Percentiles rank a stretch among this genome's conserved stretches.
phyloP scores from a whole-genome alignment of 23 tunicate genomes.

The Halocynthia aurantium region DNA sequence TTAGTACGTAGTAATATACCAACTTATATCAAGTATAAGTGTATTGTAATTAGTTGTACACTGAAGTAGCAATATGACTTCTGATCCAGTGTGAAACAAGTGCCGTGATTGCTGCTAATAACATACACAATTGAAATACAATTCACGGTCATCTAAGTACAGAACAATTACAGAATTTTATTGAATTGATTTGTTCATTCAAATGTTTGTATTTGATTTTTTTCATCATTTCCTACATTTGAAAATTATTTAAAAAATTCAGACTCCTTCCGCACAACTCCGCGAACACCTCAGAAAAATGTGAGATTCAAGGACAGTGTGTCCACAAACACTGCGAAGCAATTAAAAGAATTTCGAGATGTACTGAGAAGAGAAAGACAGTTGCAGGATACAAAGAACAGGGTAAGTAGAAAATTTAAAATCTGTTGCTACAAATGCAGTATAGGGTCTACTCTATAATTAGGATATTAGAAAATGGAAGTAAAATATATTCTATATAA shows the following conservation, averaged over 20 bases:
- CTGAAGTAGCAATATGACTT: too few species aligned
- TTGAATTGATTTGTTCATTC: too few species aligned
- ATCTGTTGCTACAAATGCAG: neutral
- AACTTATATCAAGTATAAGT: too few species aligned
- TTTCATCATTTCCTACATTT: neutral
- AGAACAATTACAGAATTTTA: too few species aligned
- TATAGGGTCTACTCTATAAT: too few species aligned
- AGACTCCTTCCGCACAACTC: conserved; percentile 7
- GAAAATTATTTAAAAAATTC: neutral
- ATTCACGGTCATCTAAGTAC: too few species aligned
- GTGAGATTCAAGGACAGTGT: conserved; percentile 82
- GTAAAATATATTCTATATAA: neutral
- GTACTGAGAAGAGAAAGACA: conserved; percentile 46
- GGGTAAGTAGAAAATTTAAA: conserved; percentile 28
- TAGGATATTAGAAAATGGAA: neutral
- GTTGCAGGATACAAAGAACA: conserved; percentile 69
- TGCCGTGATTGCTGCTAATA: too few species aligned
- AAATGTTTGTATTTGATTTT: too few species aligned
- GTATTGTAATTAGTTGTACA: too few species aligned
- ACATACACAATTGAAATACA: too few species aligned
- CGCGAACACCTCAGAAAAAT: conserved; percentile 25
- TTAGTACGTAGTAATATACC: too few species aligned
- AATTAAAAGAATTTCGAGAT: conserved; percentile 43
- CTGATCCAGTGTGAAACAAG: too few species aligned
- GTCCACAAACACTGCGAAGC: conserved; percentile 58